These are phyloP conservation scores for Tyrannus savana DNA, from an alignment of 2,113 vertebrate genomes.

Conservation along the genomic window DNA sequence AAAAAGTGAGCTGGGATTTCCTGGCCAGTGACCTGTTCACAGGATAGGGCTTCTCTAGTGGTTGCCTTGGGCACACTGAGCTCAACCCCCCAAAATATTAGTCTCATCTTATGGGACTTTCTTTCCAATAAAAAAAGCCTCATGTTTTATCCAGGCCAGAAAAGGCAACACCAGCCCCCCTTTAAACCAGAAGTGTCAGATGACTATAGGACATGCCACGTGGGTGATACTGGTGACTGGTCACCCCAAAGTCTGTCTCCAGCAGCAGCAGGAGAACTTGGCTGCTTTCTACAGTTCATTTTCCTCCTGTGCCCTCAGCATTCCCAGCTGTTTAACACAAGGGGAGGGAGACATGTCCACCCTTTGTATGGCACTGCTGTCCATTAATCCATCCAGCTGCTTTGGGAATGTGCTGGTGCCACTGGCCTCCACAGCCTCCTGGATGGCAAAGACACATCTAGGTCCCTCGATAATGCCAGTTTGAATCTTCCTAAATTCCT, in stretches of 20 bases:
- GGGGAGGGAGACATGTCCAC: accelerated
- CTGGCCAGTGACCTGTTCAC: neutral
- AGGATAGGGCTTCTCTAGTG: neutral
- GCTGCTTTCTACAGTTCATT: neutral
- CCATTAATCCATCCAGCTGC: neutral
- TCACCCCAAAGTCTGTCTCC: neutral
- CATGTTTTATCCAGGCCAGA: neutral
- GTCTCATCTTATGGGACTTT: neutral
- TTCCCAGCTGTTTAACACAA: neutral
- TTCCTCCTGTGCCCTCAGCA: neutral
- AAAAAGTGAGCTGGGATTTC: neutral
- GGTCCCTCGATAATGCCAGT: neutral
- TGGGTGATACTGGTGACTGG: accelerated
- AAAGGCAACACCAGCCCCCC: neutral
- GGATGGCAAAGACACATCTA: neutral
- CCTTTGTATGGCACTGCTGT: neutral
- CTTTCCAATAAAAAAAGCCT: neutral
- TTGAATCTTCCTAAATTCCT: neutral
- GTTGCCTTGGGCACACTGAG: neutral
- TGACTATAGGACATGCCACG: accelerated
- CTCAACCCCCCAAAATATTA: neutral
- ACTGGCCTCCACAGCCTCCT: neutral
- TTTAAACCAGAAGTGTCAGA: neutral
- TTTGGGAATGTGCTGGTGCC: neutral
- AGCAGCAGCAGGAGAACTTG: neutral